Evolutionary conservation across 2,888 invertebrate species (phyloP), one percentile per base, ranked within the genome.

Genomic region (Meteorus colon): DNA sequence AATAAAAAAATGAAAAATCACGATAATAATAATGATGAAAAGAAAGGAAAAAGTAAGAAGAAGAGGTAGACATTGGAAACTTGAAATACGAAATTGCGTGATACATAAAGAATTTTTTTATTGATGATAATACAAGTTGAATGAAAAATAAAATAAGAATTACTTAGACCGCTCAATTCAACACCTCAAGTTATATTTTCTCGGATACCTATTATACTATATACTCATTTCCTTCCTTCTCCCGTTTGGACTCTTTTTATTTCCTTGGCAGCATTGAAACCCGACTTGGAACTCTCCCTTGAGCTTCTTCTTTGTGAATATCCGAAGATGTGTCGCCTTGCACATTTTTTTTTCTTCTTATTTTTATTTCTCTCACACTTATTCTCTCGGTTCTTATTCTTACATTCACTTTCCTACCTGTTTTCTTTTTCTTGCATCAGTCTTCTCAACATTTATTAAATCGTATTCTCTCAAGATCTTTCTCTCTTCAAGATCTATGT

Each of bases 391-490:
- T 4, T 10, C 19, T 10, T 6, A 55, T 55, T 45, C 55, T 37
- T 29, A 4, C 19, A 67, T 55, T 75, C 63, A 66, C 63, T 75
- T 69, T 72, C 74, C 75, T 74, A 77, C 77, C 69, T 66, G 65
- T 71, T 74, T 72, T 70, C 60, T 66, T 73, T 74, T 73, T 75
- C 73, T 75, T 29, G 77, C 81, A 55, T 65, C 37, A 65, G 65
- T 31, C 70, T 41, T 27, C 60, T 5, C 78, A 80, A 81, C 83
- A 84, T 87, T 87, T 88, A 87, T 88, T 87, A 86, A 88, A 88
- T 88, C 87, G 85, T 80, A 79, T 84, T 84, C 84, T 34, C 34
- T 82, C 81, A 80, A 84, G 86, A 74, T 60, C 74, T 75, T 63
- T 76, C 75, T 75, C 71, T 19, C 19, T 73, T 73, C 67, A 65